Percentiles rank a stretch among this genome's conserved stretches.
Evolutionary conservation across 2,113 vertebrate genomes (phyloP).

Genomic region (Heptranchias perlo): DNA sequence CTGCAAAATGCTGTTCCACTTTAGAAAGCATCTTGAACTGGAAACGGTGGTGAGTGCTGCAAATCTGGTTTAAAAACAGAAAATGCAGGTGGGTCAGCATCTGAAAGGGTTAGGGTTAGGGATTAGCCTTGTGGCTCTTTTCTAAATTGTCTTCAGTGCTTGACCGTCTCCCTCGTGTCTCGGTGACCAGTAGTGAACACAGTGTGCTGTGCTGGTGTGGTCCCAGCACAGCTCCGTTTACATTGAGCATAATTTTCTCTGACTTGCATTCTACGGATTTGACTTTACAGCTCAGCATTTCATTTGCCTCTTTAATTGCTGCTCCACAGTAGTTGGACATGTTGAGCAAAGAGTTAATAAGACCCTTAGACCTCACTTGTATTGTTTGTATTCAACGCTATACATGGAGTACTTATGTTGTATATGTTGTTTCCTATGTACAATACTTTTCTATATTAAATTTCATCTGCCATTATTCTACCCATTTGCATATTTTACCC

Average conservation of each 20-base stretch:
- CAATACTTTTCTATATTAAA: background rate
- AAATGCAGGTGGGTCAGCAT: background rate
- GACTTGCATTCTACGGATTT: background rate
- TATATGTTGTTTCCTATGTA: background rate
- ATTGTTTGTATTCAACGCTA: background rate
- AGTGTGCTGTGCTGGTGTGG: background rate
- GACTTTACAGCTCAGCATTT: background rate
- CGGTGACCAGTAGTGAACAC: background rate
- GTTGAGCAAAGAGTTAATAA: background rate
- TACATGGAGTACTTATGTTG: background rate
- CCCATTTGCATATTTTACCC: background rate
- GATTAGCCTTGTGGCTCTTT: background rate
- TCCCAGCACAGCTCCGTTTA: background rate
- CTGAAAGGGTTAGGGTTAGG: too few relatives aligned
- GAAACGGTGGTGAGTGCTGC: background rate
- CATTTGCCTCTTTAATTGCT: background rate
- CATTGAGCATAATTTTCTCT: background rate
- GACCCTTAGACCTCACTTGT: background rate
- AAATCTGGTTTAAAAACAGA: background rate
- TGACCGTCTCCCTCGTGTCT: background rate
- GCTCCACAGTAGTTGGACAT: background rate
- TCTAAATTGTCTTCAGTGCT: background rate
- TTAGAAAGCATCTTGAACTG: background rate
- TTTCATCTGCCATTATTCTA: background rate
- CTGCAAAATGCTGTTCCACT: background rate